Evolutionary conservation across 2,113 vertebrate species (phyloP).

Genomic region (Tautogolabrus adspersus): DNA sequence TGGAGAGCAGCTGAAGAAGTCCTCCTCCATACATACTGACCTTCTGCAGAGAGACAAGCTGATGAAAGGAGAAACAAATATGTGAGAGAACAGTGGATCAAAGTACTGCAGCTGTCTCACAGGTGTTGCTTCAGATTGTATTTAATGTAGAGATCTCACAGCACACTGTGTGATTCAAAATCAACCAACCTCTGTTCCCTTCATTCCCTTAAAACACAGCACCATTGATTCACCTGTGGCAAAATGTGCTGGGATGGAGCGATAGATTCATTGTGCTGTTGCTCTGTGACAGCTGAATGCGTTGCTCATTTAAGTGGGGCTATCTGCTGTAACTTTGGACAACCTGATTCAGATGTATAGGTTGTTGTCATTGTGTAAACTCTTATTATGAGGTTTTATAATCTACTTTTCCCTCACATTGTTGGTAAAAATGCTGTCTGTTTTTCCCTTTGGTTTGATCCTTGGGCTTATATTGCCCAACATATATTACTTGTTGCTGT

Average conservation of each 20-base stretch:
- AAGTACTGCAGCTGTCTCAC: not conserved
- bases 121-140: conserved; percentile 4
- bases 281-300: no score
- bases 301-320: no score
- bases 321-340: not conserved
- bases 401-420: no score
- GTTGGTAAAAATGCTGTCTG: no score
- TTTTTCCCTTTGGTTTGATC: no score
- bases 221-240: conserved; percentile 50
- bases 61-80: conserved; percentile 37
- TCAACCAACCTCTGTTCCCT: not conserved
- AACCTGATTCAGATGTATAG: not conserved
- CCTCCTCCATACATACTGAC: conserved; percentile 37
- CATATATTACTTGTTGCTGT: no score
- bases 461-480: no score
- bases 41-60: not conserved
- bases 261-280: no score
- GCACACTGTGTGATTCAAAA: not conserved
- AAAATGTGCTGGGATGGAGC: conserved; percentile 45
- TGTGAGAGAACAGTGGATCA: no score
- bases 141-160: not conserved
- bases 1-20: conserved; percentile 38
- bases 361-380: no score
- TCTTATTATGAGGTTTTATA: no score
- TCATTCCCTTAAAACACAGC: conserved; percentile 10